Conservation (phyloP, 2,888 invertebrate species). For the Dicyrtomina minuta region DNA sequence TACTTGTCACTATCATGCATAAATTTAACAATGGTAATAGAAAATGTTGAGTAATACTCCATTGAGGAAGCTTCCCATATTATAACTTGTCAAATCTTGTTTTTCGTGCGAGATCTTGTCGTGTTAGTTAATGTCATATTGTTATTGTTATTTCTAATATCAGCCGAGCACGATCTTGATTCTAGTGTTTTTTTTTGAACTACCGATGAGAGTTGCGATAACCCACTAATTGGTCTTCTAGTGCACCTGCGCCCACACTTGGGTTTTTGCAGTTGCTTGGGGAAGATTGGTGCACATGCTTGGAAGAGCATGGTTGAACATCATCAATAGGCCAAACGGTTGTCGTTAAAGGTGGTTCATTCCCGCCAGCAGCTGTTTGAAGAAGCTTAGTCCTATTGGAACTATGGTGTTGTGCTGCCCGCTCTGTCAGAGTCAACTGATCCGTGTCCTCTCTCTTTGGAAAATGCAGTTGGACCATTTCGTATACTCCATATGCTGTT, state of each 20-base stretch:
- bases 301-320: constrained; percentile 55
- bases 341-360: constrained; percentile 50
- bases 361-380: background rate
- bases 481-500: constrained; percentile 50
- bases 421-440: constrained; percentile 62
- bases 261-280: constrained; percentile 23
- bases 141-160: no score
- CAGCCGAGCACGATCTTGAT: no score
- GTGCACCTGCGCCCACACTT: no score
- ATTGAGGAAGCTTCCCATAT: no score
- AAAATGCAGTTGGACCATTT: constrained; percentile 51
- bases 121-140: no score
- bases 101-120: no score
- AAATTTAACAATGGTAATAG: no score
- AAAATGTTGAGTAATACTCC: no score
- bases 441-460: constrained; percentile 62
- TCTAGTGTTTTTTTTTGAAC: no score
- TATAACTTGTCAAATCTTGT: no score
- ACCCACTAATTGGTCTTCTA: background rate
- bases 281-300: constrained; percentile 50
- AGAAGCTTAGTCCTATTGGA: constrained; percentile 45
- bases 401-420: constrained; percentile 55
- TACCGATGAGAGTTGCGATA: background rate
- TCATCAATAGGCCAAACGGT: constrained; percentile 54
- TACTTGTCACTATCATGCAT: no score